Percentiles rank a stretch among this genome's conserved stretches.
phyloP scores from a whole-genome alignment of 2,888 invertebrate species.

The Caenorhabditis virilis region DNA sequence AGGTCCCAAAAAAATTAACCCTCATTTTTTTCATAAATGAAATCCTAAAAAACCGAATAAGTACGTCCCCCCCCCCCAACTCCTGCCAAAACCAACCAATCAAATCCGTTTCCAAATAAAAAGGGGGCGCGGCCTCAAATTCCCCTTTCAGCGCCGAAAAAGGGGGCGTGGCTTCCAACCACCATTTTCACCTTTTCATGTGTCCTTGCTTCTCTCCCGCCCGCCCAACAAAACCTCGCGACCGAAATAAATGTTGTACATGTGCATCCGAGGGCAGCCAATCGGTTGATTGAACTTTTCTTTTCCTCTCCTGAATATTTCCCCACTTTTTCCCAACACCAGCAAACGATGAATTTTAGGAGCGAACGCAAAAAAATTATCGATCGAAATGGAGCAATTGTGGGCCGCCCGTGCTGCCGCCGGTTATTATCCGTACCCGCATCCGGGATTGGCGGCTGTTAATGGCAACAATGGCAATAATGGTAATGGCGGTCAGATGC shows the following conservation, averaged over 20 bases:
- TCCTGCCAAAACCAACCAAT: neutral
- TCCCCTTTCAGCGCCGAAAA: neutral
- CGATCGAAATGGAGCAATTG: conserved; percentile 22
- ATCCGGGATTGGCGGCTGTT: neutral
- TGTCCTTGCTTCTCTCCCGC: neutral
- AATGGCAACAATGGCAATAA: neutral
- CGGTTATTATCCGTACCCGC: conserved; percentile 23
- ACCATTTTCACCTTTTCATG: too few species aligned
- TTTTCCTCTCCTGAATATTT: too few species aligned
- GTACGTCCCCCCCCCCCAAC: neutral
- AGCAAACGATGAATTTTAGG: too few species aligned
- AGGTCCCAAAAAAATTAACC: too few species aligned
- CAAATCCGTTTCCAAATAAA: too few species aligned
- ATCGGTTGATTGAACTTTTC: conserved; percentile 37
- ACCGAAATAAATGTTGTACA: neutral
- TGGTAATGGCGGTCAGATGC: neutral
- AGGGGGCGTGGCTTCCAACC: conserved; percentile 18
- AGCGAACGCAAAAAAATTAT: neutral
- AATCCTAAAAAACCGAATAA: too few species aligned
- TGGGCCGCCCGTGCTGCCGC: too few species aligned
- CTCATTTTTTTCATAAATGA: too few species aligned
- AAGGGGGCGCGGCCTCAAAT: neutral
- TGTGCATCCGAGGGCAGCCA: conserved; percentile 39
- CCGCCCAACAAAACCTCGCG: neutral
- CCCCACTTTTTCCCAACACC: neutral